Conservation (phyloP, 2,797 vertebrate genomes). For the Erpetoichthys calabaricus region DNA sequence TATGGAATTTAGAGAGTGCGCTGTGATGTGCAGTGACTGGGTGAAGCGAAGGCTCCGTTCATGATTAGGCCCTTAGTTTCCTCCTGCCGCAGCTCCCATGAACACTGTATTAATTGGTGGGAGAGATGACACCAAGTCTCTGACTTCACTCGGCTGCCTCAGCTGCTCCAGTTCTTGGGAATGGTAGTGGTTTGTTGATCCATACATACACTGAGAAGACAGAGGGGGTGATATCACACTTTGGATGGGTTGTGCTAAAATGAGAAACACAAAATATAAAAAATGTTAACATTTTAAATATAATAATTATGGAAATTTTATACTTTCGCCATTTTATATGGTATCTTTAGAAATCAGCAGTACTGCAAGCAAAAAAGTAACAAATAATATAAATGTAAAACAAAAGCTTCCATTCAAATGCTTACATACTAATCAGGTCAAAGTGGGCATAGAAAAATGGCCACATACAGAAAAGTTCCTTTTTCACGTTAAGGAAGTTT, state of each 20-base stretch:
- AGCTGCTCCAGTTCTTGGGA: conserved; percentile 61
- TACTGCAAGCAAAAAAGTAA: no score
- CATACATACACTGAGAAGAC: conserved; percentile 84
- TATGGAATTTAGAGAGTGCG: no score
- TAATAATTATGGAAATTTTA: no score
- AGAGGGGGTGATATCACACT: conserved; percentile 45
- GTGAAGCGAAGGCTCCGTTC: background rate
- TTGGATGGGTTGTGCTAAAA: conserved; percentile 50
- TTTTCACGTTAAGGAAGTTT: no score
- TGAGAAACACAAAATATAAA: conserved; percentile 10
- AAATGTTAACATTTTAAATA: background rate
- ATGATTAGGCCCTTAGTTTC: conserved; percentile 41
- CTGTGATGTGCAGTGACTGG: background rate
- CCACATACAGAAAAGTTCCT: no score
- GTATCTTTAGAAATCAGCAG: no score
- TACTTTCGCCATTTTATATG: no score
- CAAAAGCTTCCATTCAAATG: no score
- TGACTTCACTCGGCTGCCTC: conserved; percentile 42
- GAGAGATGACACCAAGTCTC: conserved; percentile 74
- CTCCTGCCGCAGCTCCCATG: conserved; percentile 73
- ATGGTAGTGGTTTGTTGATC: conserved; percentile 52
- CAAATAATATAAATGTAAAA: no score
- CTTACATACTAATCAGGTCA: no score
- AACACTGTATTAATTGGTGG: conserved; percentile 96
- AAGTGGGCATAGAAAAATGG: no score